Evolutionary conservation across 1,140 invertebrate genomes (phyloP).

Genomic region (Aricia agestis): DNA sequence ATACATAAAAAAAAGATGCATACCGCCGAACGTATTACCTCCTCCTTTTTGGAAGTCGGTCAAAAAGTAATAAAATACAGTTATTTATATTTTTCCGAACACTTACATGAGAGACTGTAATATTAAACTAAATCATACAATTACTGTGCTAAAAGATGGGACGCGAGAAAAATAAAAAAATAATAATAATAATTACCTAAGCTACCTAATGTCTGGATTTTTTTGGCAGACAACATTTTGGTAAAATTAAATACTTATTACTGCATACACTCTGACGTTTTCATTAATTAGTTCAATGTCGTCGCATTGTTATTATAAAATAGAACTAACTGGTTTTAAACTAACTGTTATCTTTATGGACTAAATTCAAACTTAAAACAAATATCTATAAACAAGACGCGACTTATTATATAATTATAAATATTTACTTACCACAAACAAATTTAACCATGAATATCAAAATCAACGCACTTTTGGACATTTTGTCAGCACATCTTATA

Average conservation of each 20-base stretch:
- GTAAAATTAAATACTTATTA: not conserved
- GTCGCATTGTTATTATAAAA: not conserved
- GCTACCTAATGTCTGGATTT: too few relatives aligned
- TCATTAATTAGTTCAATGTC: not conserved
- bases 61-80: too few relatives aligned
- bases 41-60: too few relatives aligned
- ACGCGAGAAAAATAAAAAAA: too few relatives aligned
- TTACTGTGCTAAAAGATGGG: too few relatives aligned
- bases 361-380: not conserved
- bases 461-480: not conserved
- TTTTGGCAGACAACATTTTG: too few relatives aligned
- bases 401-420: not conserved
- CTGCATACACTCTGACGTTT: not conserved
- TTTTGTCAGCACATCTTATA: conserved; percentile 1
- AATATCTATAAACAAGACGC: not conserved
- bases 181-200: too few relatives aligned
- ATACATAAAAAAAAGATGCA: too few relatives aligned
- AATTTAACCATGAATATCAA: not conserved
- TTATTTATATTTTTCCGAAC: too few relatives aligned
- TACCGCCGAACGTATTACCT: too few relatives aligned
- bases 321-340: not conserved
- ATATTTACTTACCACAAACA: not conserved
- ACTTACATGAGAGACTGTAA: too few relatives aligned
- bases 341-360: not conserved
- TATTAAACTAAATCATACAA: too few relatives aligned